phyloP scores from a whole-genome alignment of 2,113 vertebrate genomes.

The Formicarius rufipectus region DNA sequence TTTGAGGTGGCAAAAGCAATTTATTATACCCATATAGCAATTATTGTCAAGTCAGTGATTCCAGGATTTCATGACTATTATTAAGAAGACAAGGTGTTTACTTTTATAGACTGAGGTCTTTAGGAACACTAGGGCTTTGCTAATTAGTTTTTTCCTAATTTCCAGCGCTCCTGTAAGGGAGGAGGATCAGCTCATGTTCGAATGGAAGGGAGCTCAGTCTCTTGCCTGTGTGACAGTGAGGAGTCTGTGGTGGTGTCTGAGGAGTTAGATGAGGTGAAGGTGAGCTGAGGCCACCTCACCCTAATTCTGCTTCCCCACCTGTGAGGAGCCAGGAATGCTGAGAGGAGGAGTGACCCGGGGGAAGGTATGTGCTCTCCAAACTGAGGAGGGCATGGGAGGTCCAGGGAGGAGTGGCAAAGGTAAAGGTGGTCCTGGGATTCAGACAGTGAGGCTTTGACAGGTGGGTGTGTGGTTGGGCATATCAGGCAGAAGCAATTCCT shows the following conservation, averaged over 20 bases:
- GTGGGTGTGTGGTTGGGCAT: background rate
- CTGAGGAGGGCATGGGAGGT: background rate
- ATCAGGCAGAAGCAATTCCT: background rate
- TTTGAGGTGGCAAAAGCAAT: slow-evolving; percentile 25
- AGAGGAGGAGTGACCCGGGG: background rate
- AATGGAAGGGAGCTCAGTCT: background rate
- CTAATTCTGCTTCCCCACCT: background rate
- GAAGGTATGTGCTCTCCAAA: background rate
- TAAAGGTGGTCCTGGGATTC: background rate
- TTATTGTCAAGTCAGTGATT: background rate
- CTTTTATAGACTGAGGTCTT: background rate
- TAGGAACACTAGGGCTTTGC: background rate
- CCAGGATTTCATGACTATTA: slow-evolving; percentile 4
- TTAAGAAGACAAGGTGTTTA: slow-evolving; percentile 5
- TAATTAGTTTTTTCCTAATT: no score
- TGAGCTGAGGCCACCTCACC: background rate
- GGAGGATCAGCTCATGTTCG: background rate
- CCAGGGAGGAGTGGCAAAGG: background rate
- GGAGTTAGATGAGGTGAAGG: background rate
- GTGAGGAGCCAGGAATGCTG: background rate
- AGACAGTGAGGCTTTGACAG: background rate
- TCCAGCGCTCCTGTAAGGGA: background rate
- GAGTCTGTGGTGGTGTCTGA: background rate
- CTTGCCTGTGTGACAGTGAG: background rate
- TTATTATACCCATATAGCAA: slow-evolving; percentile 18